Conservation (phyloP, 2,888 invertebrate genomes). For the Cerastis leucographa region DNA sequence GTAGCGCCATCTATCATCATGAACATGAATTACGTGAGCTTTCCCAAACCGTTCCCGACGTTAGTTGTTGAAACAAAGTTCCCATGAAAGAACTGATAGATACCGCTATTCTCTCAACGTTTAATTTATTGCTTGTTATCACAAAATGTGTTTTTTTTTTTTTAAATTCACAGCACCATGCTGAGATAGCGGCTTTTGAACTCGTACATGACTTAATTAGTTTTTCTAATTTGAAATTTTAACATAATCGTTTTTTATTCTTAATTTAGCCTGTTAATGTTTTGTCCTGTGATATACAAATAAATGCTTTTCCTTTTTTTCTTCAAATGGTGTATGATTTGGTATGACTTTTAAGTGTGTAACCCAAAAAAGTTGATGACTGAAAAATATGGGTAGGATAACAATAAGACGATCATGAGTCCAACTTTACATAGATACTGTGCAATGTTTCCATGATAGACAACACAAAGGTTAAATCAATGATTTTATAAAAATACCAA, state of each 20-base stretch:
- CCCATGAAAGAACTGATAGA: slow-evolving; percentile 17
- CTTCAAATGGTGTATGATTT: no score
- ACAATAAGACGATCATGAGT: neutral
- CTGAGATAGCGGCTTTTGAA: no score
- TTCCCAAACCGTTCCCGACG: neutral
- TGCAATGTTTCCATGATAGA: neutral
- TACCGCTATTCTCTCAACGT: slow-evolving; percentile 11
- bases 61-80: slow-evolving; percentile 12
- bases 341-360: neutral
- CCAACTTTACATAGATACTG: neutral
- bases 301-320: no score
- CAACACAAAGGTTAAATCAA: neutral
- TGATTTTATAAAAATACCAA: neutral
- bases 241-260: no score
- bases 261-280: no score
- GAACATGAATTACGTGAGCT: slow-evolving; percentile 14
- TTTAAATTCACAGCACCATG: no score
- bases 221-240: no score
- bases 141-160: neutral
- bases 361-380: neutral
- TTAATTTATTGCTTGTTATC: neutral
- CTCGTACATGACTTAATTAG: no score
- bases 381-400: neutral
- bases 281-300: no score
- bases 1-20: slow-evolving; percentile 53